A percentile compares a stretch with the other conserved stretches of the same genome.
These are phyloP conservation scores for Arizona elegans DNA, from an alignment of 2,113 vertebrate species.

Conservation along the genomic window DNA sequence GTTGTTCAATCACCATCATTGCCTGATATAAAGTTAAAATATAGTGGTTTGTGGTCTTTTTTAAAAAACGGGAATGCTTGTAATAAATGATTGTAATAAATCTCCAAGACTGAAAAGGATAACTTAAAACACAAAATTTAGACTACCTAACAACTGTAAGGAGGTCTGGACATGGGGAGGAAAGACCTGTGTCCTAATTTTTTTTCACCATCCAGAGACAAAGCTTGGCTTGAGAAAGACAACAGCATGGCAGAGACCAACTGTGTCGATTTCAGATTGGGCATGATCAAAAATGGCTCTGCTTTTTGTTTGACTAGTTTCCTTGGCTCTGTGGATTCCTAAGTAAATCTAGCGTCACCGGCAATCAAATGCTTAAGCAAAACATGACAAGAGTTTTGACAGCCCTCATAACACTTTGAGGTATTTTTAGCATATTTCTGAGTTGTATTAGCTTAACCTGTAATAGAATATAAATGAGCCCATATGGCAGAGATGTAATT, in stretches of 20 bases:
- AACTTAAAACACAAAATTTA: neutral
- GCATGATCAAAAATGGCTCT: slow-evolving; percentile 30
- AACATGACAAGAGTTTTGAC: slow-evolving; percentile 74
- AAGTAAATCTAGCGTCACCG: slow-evolving; percentile 70
- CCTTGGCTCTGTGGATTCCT: slow-evolving; percentile 53
- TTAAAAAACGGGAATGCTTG: neutral
- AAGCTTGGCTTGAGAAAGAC: neutral
- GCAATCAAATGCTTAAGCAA: slow-evolving; percentile 67
- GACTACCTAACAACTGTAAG: neutral
- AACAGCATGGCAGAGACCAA: slow-evolving; percentile 46
- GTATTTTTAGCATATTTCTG: slow-evolving; percentile 77
- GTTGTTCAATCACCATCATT: neutral
- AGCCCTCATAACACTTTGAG: slow-evolving; percentile 73
- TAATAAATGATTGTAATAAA: neutral
- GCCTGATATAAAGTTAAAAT: neutral
- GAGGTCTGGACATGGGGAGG: neutral
- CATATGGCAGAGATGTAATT: slow-evolving; percentile 81
- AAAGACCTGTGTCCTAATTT: neutral
- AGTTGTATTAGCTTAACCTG: slow-evolving; percentile 81
- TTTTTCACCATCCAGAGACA: neutral
- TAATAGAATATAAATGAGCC: slow-evolving; percentile 83
- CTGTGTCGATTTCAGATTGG: slow-evolving; percentile 45
- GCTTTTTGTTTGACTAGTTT: slow-evolving; percentile 54
- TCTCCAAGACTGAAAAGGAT: neutral
- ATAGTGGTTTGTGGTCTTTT: neutral